Evolutionary conservation across 1,140 invertebrate genomes (phyloP), one percentile per base, ranked within the genome.

Genomic region (Tetranychus urticae): DNA sequence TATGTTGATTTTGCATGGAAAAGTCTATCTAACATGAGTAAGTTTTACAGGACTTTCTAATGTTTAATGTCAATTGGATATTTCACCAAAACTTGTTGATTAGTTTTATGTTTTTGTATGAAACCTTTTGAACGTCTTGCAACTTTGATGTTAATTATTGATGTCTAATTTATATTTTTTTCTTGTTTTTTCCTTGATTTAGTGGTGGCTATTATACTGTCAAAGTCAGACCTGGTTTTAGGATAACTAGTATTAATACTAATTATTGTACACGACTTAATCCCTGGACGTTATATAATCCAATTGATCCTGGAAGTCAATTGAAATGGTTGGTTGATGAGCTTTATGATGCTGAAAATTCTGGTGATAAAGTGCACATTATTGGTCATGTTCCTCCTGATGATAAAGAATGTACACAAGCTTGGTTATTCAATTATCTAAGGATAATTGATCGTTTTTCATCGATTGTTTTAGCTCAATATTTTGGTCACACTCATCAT

Each of bases 361-460:
- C 82, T 62, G 82, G 82, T 6, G 89, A 97, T 73, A 92, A 92
- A 64, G 92, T 97, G 5, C 92, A 98, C 68, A 85, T 99, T 8
- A 86, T 98, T 50, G 92, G 92, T 7, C 94, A 99, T 69, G 96
- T 98, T 66, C 91, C 91, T 1, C 91, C 93, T 0, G 91, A 91
- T n/a, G 85, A 89, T 68, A 82, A 83, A 0, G 88, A 93, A 69
- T 92, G 88, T 68, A 73, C 90, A 13, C 85, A 87, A 72, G 84
- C 89, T 0, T 92, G 88, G 89, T 88, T 86, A 2, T 78, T 85
- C 55, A 91, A 92, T 72, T 92, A 87, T 70, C 88, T 91, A 68
- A 80, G 82, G 31, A 89, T 93, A 62, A 82, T 93, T 13, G 86
- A 86, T 54, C 46, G 82, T 68, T 96, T 90, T 69, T 84, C 91